phyloP scores from a whole-genome alignment of 2,113 vertebrate species.

The Stegastes partitus region DNA sequence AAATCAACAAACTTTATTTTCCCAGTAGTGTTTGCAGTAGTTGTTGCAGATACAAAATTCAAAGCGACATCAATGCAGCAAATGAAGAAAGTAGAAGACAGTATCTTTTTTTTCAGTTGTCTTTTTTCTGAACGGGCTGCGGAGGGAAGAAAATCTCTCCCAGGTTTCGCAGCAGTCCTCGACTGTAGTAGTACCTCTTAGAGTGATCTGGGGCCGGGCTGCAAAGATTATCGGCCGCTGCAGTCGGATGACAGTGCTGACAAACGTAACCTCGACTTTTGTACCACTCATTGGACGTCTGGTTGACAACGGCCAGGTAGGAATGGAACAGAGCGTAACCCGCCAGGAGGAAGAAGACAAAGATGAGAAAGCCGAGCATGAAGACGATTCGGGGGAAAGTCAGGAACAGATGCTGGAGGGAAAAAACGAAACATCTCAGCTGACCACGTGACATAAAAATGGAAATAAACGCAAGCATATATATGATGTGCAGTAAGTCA shows the following conservation, averaged over 20 bases:
- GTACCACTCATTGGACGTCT: conserved; percentile 94
- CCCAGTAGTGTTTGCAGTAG: conserved; percentile 7
- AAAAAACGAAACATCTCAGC: background rate
- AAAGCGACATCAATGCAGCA: conserved; percentile 1
- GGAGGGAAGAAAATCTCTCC: conserved; percentile 88
- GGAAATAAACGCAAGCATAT: background rate
- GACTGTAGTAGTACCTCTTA: conserved; percentile 85
- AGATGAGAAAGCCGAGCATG: conserved; percentile 92
- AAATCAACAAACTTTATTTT: conserved; percentile 47
- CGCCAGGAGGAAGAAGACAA: conserved; percentile 89
- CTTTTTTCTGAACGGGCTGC: conserved; percentile 55
- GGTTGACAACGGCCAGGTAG: conserved; percentile 91
- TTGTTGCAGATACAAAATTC: background rate
- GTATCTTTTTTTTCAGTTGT: conserved; percentile 42
- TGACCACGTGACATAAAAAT: background rate
- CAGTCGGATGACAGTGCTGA: conserved; percentile 78
- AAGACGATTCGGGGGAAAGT: conserved; percentile 94
- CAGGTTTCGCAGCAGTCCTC: conserved; percentile 87
- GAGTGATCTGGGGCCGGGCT: conserved; percentile 69
- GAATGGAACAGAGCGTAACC: conserved; percentile 89
- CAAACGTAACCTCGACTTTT: conserved; percentile 78
- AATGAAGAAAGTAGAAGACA: background rate
- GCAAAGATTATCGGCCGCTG: conserved; percentile 40
- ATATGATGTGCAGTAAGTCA: background rate
- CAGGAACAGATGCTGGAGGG: conserved; percentile 92